Conservation (phyloP, 2,113 vertebrate genomes). For the Trematocara variabile region DNA sequence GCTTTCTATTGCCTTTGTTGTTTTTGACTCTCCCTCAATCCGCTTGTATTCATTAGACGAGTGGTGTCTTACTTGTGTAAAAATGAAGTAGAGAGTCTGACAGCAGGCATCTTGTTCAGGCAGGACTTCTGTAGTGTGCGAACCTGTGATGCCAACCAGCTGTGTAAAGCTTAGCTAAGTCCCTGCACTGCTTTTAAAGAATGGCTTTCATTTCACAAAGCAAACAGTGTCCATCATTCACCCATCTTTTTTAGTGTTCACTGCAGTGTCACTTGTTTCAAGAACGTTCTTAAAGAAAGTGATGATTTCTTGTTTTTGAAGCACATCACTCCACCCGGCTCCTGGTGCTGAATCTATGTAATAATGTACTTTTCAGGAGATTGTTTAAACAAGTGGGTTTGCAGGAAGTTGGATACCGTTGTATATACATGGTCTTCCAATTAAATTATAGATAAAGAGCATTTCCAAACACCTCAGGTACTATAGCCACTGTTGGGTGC, state of each 20-base stretch:
- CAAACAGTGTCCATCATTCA: not conserved
- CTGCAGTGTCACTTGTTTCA: not conserved
- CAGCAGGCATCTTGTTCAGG: constrained; percentile 46
- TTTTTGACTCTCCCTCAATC: not conserved
- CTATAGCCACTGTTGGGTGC: not conserved
- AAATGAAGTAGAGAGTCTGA: constrained; percentile 3
- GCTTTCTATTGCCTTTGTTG: not conserved
- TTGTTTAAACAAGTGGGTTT: not conserved
- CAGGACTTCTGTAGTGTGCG: constrained; percentile 22
- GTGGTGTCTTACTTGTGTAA: constrained; percentile 29
- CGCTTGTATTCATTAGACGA: not conserved
- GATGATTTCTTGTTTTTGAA: not conserved
- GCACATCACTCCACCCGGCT: not conserved
- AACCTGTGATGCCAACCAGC: constrained; percentile 39
- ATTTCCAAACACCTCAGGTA: not conserved
- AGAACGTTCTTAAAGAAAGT: not conserved
- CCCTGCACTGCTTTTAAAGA: not conserved
- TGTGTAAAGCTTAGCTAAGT: constrained; percentile 50
- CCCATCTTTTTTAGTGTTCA: not conserved
- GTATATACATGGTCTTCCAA: not conserved
- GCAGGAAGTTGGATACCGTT: not conserved
- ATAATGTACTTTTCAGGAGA: not conserved
- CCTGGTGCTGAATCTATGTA: not conserved
- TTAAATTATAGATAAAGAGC: not conserved
- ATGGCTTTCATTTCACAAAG: not conserved